These are phyloP conservation scores for Epizoanthus scotinus DNA, from an alignment of 92 coral and sea anemone genomes.

Conservation along the genomic window DNA sequence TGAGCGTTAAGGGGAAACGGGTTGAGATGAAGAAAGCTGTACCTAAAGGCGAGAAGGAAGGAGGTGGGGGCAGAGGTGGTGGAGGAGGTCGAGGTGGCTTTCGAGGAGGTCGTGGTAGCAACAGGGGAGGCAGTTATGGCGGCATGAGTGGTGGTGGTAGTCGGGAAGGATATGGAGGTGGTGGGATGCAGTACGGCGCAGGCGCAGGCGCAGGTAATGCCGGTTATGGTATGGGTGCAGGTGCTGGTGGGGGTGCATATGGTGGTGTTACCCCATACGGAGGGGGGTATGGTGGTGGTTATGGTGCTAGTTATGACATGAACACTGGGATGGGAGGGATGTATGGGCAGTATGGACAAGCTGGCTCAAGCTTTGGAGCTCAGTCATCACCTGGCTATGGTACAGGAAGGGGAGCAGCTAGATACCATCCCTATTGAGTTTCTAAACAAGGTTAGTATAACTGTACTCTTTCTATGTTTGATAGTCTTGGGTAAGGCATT, in stretches of 20 bases:
- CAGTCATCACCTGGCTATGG: not conserved
- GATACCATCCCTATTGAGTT: too few relatives aligned
- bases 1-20: conserved; percentile 64
- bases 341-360: conserved; percentile 32
- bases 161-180: conserved; percentile 27
- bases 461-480: too few relatives aligned
- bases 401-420: not conserved
- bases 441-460: too few relatives aligned
- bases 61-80: conserved; percentile 47
- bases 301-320: not conserved
- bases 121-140: conserved; percentile 22
- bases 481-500: too few relatives aligned
- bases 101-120: conserved; percentile 32
- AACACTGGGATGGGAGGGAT: not conserved
- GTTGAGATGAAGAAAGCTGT: conserved; percentile 85
- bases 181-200: conserved; percentile 10
- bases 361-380: conserved; percentile 23
- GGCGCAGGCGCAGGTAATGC: not conserved
- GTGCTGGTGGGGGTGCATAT: not conserved
- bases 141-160: conserved; percentile 40
- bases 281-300: conserved; percentile 7
- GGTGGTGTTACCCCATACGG: conserved; percentile 1
- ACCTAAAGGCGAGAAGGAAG: conserved; percentile 50
- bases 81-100: conserved; percentile 58
- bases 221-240: not conserved